Percentiles rank a stretch among this genome's conserved stretches.
phyloP scores from a whole-genome alignment of 2,113 vertebrate genomes.

The Chitala chitala region DNA sequence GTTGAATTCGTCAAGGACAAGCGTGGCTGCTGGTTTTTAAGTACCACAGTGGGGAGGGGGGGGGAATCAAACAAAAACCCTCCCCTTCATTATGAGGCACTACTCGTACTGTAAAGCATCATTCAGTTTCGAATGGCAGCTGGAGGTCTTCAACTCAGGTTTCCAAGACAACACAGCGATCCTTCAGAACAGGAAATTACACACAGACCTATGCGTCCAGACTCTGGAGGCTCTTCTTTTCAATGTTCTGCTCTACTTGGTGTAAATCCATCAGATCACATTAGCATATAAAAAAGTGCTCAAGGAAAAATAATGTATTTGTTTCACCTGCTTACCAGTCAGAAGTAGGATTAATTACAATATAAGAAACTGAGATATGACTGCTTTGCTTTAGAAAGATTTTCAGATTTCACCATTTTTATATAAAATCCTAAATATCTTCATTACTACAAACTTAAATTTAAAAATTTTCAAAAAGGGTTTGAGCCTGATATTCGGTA shows the following conservation, averaged over 20 bases:
- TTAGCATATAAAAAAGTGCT: neutral
- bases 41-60: neutral
- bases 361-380: too few species aligned
- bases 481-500: too few species aligned
- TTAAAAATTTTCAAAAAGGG: too few species aligned
- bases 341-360: too few species aligned
- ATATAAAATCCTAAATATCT: too few species aligned
- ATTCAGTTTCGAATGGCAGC: slow-evolving; percentile 38
- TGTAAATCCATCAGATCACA: neutral
- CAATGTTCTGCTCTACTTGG: neutral
- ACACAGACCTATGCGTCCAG: slow-evolving; percentile 24
- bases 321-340: neutral
- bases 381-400: too few species aligned
- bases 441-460: too few species aligned
- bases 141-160: slow-evolving; percentile 40
- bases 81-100: slow-evolving; percentile 10
- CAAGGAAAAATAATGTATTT: neutral
- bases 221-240: neutral
- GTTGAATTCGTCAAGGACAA: slow-evolving; percentile 34
- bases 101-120: slow-evolving; percentile 26
- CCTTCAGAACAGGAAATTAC: slow-evolving; percentile 22
- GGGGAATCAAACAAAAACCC: slow-evolving; percentile 32
- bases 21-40: slow-evolving; percentile 25
- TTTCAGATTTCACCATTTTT: too few species aligned
- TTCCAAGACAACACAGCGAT: slow-evolving; percentile 43